Evolutionary conservation across 2,113 vertebrate genomes (phyloP), one percentile per base, ranked within the genome.

Genomic region (Smithornis capensis): DNA sequence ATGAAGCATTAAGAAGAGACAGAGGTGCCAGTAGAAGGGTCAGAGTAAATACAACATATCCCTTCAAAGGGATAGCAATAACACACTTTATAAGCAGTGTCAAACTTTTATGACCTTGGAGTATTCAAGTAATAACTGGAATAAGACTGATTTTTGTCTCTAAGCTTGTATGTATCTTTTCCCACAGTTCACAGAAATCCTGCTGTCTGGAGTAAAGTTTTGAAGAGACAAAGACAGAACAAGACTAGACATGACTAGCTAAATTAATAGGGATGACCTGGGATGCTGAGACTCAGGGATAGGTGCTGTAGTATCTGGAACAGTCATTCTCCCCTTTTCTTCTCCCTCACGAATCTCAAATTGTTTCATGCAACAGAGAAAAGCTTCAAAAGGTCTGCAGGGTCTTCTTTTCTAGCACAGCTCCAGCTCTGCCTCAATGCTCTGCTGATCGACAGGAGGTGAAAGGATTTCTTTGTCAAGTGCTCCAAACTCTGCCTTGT

Each of bases 401-500:
- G 31, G 68, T 82, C 77, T 84, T 83, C 83, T 56, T 68, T 89
- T 60, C 75, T 38, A 74, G 71, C 50, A 6, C 0, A 50, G 59
- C 23, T 90, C 64, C 89, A 90, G 80, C 64, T 74, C 67, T 52
- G 86, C 83, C 83, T 75, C 73, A 69, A 2, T 71, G 89, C 80
- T 89, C 80, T 64, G 86, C 83, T 95, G 91, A 81, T 18, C 2
- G 56, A 52, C 65, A 80, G 67, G 73, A 60, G 80, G 76, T 89
- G 89, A 96, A 96, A 44, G 37, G 76, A 56, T 91, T 76, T 84
- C 83, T 92, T 91, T 94, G 91, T 95, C 77, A 68, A 94, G 49
- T 9, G 62, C 78, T 91, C 87, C 50, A 53, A 71, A 80, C 87
- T 64, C 70, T 89, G 83, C 74, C 76, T 90, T 70, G 76, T 96